Evolutionary conservation across 2,113 vertebrate species (phyloP).

Genomic region (Oceanites oceanicus): DNA sequence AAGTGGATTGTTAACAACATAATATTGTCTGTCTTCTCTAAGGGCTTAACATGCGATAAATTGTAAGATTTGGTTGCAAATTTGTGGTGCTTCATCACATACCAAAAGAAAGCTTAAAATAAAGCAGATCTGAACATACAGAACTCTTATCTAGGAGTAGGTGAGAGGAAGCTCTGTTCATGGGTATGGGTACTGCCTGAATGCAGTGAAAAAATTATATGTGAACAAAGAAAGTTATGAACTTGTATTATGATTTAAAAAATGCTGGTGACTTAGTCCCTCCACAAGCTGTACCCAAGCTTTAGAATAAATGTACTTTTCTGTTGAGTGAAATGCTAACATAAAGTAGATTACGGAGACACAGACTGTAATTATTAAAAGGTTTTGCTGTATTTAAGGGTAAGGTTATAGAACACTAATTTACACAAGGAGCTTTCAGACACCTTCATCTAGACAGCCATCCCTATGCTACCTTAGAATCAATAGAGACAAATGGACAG

Average conservation of each 20-base stretch:
- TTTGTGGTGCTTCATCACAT: neutral
- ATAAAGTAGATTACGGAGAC: neutral
- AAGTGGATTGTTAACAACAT: neutral
- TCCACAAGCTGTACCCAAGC: neutral
- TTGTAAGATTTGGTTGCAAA: neutral
- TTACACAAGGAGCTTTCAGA: neutral
- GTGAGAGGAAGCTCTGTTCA: neutral
- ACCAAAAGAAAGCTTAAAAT: neutral
- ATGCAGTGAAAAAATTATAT: neutral
- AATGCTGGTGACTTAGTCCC: neutral
- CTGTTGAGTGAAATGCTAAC: neutral
- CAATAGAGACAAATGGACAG: neutral
- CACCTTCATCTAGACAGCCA: neutral
- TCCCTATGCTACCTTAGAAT: neutral
- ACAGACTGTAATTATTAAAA: neutral
- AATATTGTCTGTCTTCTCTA: neutral
- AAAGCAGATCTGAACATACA: neutral
- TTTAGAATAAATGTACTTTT: neutral
- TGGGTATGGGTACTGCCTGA: neutral
- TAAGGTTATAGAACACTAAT: neutral
- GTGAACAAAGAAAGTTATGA: neutral
- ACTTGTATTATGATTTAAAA: neutral
- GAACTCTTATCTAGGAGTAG: neutral
- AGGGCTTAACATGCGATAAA: neutral
- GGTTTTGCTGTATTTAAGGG: neutral